Evolutionary conservation across 92 coral and sea anemone species (phyloP).

Genomic region (Montipora capitata): DNA sequence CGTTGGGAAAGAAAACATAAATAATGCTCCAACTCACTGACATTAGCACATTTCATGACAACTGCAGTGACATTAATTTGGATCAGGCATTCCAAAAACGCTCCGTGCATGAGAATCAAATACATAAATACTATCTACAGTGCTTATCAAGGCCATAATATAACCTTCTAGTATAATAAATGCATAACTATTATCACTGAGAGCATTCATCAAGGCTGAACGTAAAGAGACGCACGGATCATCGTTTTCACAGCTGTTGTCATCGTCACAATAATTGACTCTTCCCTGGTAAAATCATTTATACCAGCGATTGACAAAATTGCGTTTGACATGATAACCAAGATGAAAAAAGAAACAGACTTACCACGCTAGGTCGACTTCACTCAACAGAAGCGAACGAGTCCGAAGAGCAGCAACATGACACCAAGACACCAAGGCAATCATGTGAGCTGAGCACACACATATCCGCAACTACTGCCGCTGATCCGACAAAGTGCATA

Average conservation of each 20-base stretch:
- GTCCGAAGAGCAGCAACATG: too few relatives aligned
- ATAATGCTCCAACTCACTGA: slow-evolving; percentile 61
- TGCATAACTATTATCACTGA: slow-evolving; percentile 52
- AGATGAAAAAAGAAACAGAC: too few relatives aligned
- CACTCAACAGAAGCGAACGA: too few relatives aligned
- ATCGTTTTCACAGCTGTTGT: slow-evolving; percentile 66
- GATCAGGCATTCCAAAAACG: slow-evolving; percentile 78
- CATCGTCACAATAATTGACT: slow-evolving; percentile 46
- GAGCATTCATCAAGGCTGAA: too few relatives aligned
- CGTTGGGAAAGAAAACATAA: slow-evolving; percentile 56
- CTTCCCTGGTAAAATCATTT: slow-evolving; percentile 33
- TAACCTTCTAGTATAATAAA: slow-evolving; percentile 54
- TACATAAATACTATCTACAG: slow-evolving; percentile 52
- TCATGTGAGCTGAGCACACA: too few relatives aligned
- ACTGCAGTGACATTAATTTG: slow-evolving; percentile 79
- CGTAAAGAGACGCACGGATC: slow-evolving; percentile 26
- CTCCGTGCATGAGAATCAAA: slow-evolving; percentile 1
- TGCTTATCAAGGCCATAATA: slow-evolving; percentile 26
- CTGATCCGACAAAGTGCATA: too few relatives aligned
- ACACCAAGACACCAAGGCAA: too few relatives aligned
- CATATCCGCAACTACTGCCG: too few relatives aligned
- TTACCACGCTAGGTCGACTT: too few relatives aligned
- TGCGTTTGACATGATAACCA: too few relatives aligned
- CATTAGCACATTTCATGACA: slow-evolving; percentile 82
- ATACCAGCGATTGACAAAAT: not conserved